Evolutionary conservation across 2,797 vertebrate genomes (phyloP), one percentile per base, ranked within the genome.

Genomic region (Chelon auratus): DNA sequence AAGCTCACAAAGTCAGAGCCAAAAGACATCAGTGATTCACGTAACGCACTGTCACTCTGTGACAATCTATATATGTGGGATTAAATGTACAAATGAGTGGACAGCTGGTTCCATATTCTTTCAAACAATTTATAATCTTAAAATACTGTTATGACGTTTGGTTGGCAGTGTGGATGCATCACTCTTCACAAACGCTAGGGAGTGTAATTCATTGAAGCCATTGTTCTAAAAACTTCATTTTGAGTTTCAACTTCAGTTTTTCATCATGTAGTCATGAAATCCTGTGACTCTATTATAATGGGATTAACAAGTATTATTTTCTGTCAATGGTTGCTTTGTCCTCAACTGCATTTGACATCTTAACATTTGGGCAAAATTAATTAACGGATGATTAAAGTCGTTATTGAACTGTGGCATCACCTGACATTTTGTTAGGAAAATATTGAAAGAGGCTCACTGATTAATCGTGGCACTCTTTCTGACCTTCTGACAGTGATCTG

Each of bases 401-500:
- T 5, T 63, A 77, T 71, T 58, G 65, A 83, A 42, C 47, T 45
- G 26, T 50, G 51, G 62, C 45, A 51, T 80, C 75, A 81, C n/a
- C 57, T 36, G 59, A 67, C 26, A 68, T 82, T 75, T 80, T 72
- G 59, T 58, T 53, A 33, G 5, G 54, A 75, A 81, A 75, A 78
- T 72, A 86, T 74, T 72, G 72, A 86, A 53, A 67, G 59, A 43
- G 13, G 59, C 57, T 30, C n/a, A 43, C 76, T 81, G 86, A 87
- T 87, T 62, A 84, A 84, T 84, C 57, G 74, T 83, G 60, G 67
- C 78, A 77, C 75, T 76, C 54, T 33, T 78, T 77, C 64, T 84
- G 87, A 90, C 88, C 87, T 78, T 88, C 37, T 87, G 71, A 77
- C 75, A 66, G 74, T 70, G 81, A 91, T 91, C 72, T 78, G 81